phyloP scores from a whole-genome alignment of 2,888 invertebrate genomes.

The Dastarcus helophoroides region DNA sequence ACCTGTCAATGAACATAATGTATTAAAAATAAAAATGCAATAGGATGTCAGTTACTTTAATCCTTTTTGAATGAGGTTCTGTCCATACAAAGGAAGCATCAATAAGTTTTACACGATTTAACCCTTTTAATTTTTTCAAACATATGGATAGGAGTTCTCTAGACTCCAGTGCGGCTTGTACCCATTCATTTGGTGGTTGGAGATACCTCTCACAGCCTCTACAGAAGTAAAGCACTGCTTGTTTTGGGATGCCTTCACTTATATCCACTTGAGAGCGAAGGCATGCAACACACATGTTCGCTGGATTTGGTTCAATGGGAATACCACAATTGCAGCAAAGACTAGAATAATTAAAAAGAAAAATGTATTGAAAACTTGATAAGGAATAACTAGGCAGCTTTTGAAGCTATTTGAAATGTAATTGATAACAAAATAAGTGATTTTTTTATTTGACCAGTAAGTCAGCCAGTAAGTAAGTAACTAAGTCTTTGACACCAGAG shows the following conservation, averaged over 20 bases:
- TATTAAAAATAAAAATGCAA: not conserved
- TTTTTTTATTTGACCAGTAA: too few relatives aligned
- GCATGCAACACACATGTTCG: slow-evolving; percentile 96
- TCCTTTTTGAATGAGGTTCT: slow-evolving; percentile 94
- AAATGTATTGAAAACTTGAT: too few relatives aligned
- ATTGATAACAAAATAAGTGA: too few relatives aligned
- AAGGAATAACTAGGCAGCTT: too few relatives aligned
- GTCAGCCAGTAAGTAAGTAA: too few relatives aligned
- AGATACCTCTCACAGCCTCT: slow-evolving; percentile 89
- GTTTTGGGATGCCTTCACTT: slow-evolving; percentile 91
- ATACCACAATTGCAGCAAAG: slow-evolving; percentile 92
- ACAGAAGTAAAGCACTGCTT: slow-evolving; percentile 81
- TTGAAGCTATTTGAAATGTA: too few relatives aligned
- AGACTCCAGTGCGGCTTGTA: slow-evolving; percentile 77
- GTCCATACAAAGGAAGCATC: slow-evolving; percentile 99
- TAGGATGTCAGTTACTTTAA: slow-evolving; percentile 66
- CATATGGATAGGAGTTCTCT: slow-evolving; percentile 82
- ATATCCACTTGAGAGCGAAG: slow-evolving; percentile 87
- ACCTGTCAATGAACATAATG: slow-evolving; percentile 38
- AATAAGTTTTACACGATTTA: slow-evolving; percentile 78
- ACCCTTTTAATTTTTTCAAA: slow-evolving; percentile 81
- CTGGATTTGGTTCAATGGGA: slow-evolving; percentile 86
- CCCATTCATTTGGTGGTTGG: slow-evolving; percentile 86
- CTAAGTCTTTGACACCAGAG: too few relatives aligned
- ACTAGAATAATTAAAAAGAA: too few relatives aligned